phyloP scores from a whole-genome alignment of 2,797 vertebrate genomes.

The Sternotherus odoratus region DNA sequence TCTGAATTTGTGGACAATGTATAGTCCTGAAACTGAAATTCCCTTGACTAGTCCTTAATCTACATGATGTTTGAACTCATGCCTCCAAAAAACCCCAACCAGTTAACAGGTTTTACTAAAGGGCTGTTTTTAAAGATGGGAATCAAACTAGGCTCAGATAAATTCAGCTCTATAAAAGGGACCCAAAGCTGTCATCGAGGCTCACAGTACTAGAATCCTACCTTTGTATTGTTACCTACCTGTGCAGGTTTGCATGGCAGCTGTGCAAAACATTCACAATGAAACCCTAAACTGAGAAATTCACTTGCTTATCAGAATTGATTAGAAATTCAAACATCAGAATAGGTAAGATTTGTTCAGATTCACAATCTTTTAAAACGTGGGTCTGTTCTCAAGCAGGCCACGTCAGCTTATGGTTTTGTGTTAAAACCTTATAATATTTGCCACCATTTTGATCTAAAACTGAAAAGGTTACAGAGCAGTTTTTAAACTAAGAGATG shows the following conservation, averaged over 20 bases:
- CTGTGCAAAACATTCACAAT: neutral
- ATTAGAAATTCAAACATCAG: neutral
- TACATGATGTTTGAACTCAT: neutral
- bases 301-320: neutral
- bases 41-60: neutral
- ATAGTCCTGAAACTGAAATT: neutral
- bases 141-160: neutral
- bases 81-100: neutral
- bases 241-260: neutral
- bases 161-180: neutral
- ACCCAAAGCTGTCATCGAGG: neutral
- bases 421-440: neutral
- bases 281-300: neutral
- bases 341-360: neutral
- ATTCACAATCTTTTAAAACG: constrained; percentile 29
- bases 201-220: neutral
- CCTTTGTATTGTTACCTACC: constrained; percentile 3
- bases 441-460: neutral
- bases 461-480: neutral
- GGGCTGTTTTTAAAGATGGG: fast-evolving
- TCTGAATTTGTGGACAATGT: neutral
- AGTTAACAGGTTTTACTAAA: neutral
- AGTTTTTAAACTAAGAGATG: no score
- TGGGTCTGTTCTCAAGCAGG: neutral
- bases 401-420: neutral